Conservation (phyloP, 2,888 invertebrate genomes). For the Pammene aurita region DNA sequence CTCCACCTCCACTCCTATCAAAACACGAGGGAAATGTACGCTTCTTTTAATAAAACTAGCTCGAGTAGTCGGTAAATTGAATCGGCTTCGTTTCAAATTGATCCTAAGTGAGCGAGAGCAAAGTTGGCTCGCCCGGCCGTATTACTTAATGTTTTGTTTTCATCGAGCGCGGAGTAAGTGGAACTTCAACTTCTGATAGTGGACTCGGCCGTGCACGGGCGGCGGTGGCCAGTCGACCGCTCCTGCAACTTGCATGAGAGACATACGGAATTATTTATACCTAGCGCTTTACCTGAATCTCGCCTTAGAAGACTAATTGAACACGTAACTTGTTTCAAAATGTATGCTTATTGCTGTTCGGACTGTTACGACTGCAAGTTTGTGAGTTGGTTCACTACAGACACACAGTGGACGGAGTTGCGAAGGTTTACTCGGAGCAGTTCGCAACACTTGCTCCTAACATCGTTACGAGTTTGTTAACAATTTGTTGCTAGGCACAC, state of each 20-base stretch:
- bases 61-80: conserved; percentile 29
- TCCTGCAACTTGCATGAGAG: conserved; percentile 7
- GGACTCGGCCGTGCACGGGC: not conserved
- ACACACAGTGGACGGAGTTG: not conserved
- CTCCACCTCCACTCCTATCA: conserved; percentile 5
- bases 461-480: not conserved
- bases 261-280: conserved; percentile 25
- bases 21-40: conserved; percentile 19
- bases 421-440: not conserved
- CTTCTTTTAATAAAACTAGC: conserved; percentile 33
- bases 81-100: conserved; percentile 32
- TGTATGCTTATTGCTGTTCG: conserved; percentile 29
- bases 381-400: not conserved
- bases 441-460: not conserved
- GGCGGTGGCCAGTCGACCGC: not conserved
- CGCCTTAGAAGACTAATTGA: conserved; percentile 21
- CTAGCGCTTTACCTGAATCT: not conserved
- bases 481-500: not conserved
- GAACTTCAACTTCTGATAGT: not conserved
- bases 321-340: conserved; percentile 25
- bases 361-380: conserved; percentile 2
- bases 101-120: conserved; percentile 25
- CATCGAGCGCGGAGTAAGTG: not conserved
- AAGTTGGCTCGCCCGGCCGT: conserved; percentile 18
- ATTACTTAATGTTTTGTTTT: conserved; percentile 25